Conservation (phyloP, 2,797 vertebrate species). For the Microhierax caerulescens region DNA sequence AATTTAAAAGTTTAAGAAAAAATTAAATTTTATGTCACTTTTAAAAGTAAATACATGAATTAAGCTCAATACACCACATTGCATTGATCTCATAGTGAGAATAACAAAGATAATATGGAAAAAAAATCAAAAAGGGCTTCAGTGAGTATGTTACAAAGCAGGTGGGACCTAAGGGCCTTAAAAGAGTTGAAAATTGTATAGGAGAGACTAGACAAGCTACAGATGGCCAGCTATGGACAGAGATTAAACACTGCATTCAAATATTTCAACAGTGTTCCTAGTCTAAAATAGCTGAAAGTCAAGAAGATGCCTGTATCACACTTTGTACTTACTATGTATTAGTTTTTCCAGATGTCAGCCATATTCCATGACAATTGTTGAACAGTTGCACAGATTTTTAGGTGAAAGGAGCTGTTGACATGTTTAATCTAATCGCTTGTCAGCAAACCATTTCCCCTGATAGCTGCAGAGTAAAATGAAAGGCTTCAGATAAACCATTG, state of each 20-base stretch:
- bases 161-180: background rate
- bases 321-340: background rate
- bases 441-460: background rate
- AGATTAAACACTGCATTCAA: background rate
- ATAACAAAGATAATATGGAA: background rate
- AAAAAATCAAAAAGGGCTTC: background rate
- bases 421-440: conserved; percentile 6
- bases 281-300: background rate
- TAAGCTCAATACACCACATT: background rate
- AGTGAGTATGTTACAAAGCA: background rate
- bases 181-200: background rate
- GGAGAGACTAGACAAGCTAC: background rate
- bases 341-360: background rate
- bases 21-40: background rate
- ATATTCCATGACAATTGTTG: background rate
- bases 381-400: background rate
- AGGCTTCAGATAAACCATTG: background rate
- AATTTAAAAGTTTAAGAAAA: background rate
- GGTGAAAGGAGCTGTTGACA: background rate
- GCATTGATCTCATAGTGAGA: background rate
- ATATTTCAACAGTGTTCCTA: background rate
- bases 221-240: background rate
- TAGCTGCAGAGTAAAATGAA: background rate
- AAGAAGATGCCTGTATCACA: background rate
- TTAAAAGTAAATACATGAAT: rapidly evolving